A percentile compares a stretch with the other conserved stretches of the same genome.
Conservation (phyloP, 2,797 vertebrate genomes). For the Crocodylus rhombifer region DNA sequence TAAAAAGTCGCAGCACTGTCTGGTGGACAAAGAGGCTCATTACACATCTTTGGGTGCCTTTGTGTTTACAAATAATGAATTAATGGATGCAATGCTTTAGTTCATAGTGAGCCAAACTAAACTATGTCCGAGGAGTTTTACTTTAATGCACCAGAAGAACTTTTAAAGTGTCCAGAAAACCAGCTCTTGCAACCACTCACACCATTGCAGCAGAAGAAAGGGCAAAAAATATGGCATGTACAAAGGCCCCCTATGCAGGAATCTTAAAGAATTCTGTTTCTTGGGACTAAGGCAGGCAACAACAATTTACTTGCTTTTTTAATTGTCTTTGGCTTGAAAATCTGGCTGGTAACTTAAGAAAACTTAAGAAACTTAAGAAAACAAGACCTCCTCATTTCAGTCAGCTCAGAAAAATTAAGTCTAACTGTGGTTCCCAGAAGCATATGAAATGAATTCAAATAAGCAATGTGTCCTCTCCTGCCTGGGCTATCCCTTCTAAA, state of each 20-base stretch:
- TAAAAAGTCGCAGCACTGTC: too few species aligned
- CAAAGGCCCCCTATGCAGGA: background rate
- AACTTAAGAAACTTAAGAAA: background rate
- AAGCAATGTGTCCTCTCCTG: background rate
- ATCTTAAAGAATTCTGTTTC: background rate
- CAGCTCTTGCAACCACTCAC: too few species aligned
- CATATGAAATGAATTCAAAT: background rate
- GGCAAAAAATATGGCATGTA: too few species aligned
- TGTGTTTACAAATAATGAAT: too few species aligned
- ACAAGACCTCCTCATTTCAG: background rate
- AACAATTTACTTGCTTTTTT: conserved; percentile 6
- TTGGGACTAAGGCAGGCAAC: background rate
- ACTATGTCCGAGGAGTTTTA: too few species aligned
- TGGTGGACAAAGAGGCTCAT: too few species aligned
- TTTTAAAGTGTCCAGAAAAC: too few species aligned
- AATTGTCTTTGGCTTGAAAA: background rate
- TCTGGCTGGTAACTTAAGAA: background rate
- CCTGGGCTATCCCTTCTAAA: background rate
- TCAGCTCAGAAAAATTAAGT: background rate
- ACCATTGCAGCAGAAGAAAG: too few species aligned
- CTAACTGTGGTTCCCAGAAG: background rate
- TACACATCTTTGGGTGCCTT: too few species aligned
- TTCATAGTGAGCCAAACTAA: too few species aligned
- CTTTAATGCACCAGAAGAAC: too few species aligned
- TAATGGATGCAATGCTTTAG: too few species aligned